These are phyloP conservation scores for Enteromius unitaeniatus DNA, from an alignment of 2,797 vertebrate species.

Conservation along the genomic window DNA sequence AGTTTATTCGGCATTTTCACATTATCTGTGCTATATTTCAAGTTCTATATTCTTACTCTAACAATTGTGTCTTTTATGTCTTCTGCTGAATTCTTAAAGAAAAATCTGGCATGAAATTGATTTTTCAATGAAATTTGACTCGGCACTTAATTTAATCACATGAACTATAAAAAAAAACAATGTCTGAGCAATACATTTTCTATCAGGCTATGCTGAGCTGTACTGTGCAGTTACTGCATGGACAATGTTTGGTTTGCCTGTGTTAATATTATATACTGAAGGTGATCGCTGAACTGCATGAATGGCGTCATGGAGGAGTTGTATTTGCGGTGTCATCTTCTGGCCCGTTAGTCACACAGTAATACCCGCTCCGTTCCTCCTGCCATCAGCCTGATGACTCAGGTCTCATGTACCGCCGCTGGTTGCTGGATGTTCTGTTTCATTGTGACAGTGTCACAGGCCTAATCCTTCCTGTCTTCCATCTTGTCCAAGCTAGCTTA, in stretches of 20 bases:
- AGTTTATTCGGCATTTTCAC: not conserved
- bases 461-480: constrained; percentile 39
- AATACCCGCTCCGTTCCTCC: constrained; percentile 20
- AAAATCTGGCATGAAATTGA: not conserved
- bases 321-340: constrained; percentile 40
- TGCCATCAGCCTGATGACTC: constrained; percentile 27
- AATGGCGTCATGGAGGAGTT: constrained; percentile 27
- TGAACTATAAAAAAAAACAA: not conserved
- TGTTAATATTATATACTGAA: constrained; percentile 18
- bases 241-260: not conserved
- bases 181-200: not conserved
- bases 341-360: constrained; percentile 27
- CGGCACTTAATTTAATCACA: not conserved
- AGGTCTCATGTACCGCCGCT: not conserved
- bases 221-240: not conserved
- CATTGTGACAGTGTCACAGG: not conserved
- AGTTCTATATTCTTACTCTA: not conserved
- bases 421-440: constrained; percentile 20
- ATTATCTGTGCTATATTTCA: not conserved
- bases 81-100: not conserved
- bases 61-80: not conserved
- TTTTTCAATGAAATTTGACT: not conserved
- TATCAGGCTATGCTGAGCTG: not conserved
- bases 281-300: constrained; percentile 13
- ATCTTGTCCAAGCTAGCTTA: not conserved